Conservation (phyloP, 2,113 vertebrate species). For the Ovis canadensis region DNA sequence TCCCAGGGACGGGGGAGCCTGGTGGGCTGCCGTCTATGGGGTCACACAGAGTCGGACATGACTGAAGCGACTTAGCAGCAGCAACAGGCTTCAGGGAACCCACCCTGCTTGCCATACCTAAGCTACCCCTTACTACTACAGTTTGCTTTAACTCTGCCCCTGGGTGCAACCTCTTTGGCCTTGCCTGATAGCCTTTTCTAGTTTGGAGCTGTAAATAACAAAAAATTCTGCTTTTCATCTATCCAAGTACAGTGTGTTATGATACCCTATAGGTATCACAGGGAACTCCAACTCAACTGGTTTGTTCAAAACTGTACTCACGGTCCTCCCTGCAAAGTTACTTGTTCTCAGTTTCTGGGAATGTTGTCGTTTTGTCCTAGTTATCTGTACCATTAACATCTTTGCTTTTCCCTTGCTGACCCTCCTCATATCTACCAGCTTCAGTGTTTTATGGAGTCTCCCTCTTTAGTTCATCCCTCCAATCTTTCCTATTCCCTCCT, state of each 20-base stretch:
- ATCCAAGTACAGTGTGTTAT: neutral
- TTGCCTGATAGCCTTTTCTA: neutral
- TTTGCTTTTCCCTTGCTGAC: neutral
- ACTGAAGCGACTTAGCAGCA: too few species aligned
- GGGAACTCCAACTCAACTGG: neutral
- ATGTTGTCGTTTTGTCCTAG: neutral
- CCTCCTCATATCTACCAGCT: neutral
- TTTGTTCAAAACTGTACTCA: neutral
- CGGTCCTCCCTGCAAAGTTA: neutral
- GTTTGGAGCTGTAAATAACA: neutral
- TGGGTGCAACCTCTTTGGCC: neutral
- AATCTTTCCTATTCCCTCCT: neutral
- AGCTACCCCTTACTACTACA: neutral
- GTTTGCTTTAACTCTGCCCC: neutral
- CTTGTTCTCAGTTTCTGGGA: neutral
- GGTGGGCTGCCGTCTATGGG: too few species aligned
- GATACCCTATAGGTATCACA: neutral
- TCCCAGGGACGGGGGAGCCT: rapidly evolving
- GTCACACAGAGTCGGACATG: too few species aligned
- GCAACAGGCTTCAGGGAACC: neutral
- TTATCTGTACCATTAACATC: neutral
- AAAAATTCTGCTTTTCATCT: neutral
- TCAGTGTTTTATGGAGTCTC: neutral
- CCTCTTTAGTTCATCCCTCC: neutral
- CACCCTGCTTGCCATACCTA: too few species aligned